These are phyloP conservation scores for Scalopus aquaticus DNA, from an alignment of 2,113 vertebrate genomes.

Conservation along the genomic window DNA sequence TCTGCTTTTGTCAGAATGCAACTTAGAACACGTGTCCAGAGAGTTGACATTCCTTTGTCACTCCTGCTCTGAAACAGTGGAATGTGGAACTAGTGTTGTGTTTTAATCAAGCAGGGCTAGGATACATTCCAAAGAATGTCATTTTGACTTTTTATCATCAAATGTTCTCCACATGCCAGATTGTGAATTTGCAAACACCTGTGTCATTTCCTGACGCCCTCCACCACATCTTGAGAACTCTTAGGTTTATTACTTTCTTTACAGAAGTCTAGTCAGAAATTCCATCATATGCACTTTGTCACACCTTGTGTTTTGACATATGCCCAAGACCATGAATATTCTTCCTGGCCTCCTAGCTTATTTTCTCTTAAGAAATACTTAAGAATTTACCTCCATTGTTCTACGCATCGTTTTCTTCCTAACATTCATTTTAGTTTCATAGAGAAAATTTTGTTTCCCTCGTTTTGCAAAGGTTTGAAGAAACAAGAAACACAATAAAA, in stretches of 20 bases:
- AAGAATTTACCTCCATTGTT: neutral
- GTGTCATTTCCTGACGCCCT: neutral
- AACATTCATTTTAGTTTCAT: neutral
- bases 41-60: neutral
- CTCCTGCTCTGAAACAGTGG: neutral
- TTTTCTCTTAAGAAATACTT: neutral
- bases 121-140: neutral
- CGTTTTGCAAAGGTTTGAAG: neutral
- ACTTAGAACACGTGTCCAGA: neutral
- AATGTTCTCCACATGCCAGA: neutral
- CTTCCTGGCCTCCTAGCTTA: neutral
- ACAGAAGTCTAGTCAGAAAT: neutral
- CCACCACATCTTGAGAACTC: neutral
- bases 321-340: neutral
- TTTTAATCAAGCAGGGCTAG: neutral
- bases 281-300: neutral
- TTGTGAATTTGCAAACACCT: neutral
- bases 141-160: neutral
- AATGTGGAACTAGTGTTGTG: neutral
- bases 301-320: neutral
- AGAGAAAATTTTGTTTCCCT: neutral
- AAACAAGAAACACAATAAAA: neutral
- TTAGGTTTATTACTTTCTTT: neutral
- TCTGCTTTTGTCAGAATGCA: neutral
- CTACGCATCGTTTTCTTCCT: neutral